Evolutionary conservation across 2,888 invertebrate species (phyloP).

Genomic region (Sarcophaga rosellei): DNA sequence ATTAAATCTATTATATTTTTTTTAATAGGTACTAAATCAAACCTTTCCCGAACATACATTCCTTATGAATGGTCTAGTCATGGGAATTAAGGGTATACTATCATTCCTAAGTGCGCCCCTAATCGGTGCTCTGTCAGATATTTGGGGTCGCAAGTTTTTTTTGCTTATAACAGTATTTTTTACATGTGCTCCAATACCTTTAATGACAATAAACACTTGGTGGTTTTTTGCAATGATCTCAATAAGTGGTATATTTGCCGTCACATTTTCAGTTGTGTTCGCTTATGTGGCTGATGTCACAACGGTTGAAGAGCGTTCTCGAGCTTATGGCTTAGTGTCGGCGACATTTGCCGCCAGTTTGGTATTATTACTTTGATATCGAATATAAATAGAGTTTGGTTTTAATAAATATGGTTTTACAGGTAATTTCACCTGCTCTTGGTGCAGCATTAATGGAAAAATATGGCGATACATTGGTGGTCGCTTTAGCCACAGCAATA

Average conservation of each 20-base stretch:
- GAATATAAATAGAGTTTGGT: not conserved
- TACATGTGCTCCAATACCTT: constrained; percentile 98
- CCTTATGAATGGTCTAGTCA: constrained; percentile 98
- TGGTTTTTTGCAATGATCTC: constrained; percentile 99
- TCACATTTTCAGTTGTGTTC: constrained; percentile 99
- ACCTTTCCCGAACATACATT: constrained; percentile 99
- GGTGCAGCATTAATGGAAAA: constrained; percentile 94
- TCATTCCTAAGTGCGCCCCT: constrained; percentile 98
- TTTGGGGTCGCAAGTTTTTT: constrained; percentile 99
- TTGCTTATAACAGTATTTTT: constrained; percentile 98
- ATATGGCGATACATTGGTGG: constrained; percentile 93
- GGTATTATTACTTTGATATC: constrained; percentile 81
- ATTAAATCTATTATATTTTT: not conserved
- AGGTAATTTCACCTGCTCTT: constrained; percentile 96
- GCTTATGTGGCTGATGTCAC: constrained; percentile 99
- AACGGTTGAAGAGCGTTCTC: constrained; percentile 95
- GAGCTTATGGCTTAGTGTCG: constrained; percentile 98
- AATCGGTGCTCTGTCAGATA: constrained; percentile 98
- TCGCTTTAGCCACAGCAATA: constrained; percentile 96
- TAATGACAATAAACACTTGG: constrained; percentile 99
- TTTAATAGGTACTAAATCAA: constrained; percentile 89
- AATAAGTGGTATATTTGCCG: constrained; percentile 99
- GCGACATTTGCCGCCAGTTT: constrained; percentile 99
- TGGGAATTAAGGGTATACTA: constrained; percentile 98
- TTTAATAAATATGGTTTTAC: constrained; percentile 36